Percentiles rank a stretch among this genome's conserved stretches.
Conservation (phyloP, 2,888 invertebrate genomes). For the Ormyrus thymus region DNA sequence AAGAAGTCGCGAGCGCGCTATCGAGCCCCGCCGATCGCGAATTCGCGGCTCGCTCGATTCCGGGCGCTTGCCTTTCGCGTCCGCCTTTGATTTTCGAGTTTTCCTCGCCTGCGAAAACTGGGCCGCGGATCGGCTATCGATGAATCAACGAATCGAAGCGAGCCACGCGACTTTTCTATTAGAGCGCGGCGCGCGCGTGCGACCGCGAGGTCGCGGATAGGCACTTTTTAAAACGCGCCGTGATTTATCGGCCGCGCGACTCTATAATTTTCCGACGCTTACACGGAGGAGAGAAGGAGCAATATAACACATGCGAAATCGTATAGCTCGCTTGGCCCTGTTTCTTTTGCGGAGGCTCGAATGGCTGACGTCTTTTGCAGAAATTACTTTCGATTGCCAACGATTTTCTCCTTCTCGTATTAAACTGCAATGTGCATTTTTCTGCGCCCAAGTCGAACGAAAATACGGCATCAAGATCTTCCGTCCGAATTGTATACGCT, state of each 20-base stretch:
- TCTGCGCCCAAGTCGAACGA: slow-evolving; percentile 18
- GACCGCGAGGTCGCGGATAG: slow-evolving; percentile 38
- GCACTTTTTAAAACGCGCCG: slow-evolving; percentile 42
- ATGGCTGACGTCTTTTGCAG: slow-evolving; percentile 45
- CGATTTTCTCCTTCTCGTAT: slow-evolving; percentile 28
- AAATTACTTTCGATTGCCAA: slow-evolving; percentile 53
- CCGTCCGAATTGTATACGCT: neutral
- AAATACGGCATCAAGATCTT: slow-evolving; percentile 32
- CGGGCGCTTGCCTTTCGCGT: too few relatives aligned
- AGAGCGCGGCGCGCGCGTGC: slow-evolving; percentile 1
- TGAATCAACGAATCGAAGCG: slow-evolving; percentile 34
- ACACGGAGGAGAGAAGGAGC: slow-evolving; percentile 7
- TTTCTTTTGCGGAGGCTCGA: slow-evolving; percentile 24
- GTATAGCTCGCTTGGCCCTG: slow-evolving; percentile 45
- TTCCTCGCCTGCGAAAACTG: too few relatives aligned
- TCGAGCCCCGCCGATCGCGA: slow-evolving; percentile 22
- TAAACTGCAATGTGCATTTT: slow-evolving; percentile 22
- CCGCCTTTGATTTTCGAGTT: too few relatives aligned
- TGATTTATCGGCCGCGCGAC: slow-evolving; percentile 52
- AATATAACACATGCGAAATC: slow-evolving; percentile 49
- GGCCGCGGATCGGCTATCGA: slow-evolving; percentile 37
- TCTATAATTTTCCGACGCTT: slow-evolving; percentile 46
- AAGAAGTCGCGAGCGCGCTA: slow-evolving; percentile 37
- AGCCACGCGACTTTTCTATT: neutral
- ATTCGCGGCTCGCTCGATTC: slow-evolving; percentile 6